A percentile compares a stretch with the other conserved stretches of the same genome.
Evolutionary conservation across 2,888 invertebrate species (phyloP).

Genomic region (Lymantria dispar): DNA sequence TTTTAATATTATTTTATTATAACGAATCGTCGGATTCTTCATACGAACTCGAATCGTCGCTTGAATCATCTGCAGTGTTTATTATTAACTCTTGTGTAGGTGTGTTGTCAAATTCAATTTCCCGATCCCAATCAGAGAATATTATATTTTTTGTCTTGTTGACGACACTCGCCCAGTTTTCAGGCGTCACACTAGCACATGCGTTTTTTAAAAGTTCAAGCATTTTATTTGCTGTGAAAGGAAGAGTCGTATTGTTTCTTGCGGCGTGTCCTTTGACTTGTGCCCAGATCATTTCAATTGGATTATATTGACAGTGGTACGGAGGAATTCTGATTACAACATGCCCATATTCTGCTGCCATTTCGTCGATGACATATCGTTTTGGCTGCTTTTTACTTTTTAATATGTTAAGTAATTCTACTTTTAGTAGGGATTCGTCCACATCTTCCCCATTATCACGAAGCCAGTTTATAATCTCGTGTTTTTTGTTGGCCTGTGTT

Average conservation of each 20-base stretch:
- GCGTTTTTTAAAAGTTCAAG: not conserved
- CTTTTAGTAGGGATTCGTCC: too few species aligned
- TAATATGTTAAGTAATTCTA: too few species aligned
- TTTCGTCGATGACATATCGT: too few species aligned
- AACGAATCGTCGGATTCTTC: too few species aligned
- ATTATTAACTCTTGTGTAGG: not conserved
- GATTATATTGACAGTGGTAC: constrained; percentile 3
- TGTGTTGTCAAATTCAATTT: not conserved
- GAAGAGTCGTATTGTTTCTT: constrained; percentile 2
- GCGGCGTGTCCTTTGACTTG: constrained; percentile 1
- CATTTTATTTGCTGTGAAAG: constrained; percentile 3
- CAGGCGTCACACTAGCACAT: constrained; percentile 4
- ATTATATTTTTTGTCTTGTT: not conserved
- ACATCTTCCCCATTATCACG: not conserved
- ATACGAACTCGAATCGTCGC: too few species aligned
- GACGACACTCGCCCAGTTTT: constrained; percentile 7
- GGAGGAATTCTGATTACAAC: not conserved
- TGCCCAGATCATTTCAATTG: constrained; percentile 2
- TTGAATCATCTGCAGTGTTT: too few species aligned
- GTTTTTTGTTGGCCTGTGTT: not conserved
- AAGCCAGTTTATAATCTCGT: not conserved
- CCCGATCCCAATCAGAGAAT: constrained; percentile 5
- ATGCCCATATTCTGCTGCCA: too few species aligned
- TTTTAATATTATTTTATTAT: too few species aligned
- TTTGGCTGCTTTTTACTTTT: too few species aligned